Evolutionary conservation across 1,140 invertebrate genomes (phyloP), one percentile per base, ranked within the genome.

Genomic region (Luehdorfia chinensis): DNA sequence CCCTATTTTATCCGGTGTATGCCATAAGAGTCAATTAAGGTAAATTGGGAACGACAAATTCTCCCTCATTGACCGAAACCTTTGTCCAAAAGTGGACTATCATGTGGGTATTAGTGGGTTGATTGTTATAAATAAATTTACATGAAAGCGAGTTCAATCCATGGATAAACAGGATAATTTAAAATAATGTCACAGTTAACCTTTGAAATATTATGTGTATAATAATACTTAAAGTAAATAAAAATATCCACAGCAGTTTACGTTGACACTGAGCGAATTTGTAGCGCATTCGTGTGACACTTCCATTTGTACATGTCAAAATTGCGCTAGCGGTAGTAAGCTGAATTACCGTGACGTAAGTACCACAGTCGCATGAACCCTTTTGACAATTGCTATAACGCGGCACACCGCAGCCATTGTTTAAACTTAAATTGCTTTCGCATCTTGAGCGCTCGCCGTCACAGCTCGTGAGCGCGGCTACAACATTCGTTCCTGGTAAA

Each of bases 341-440:
- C 30, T 15, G 36, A 44, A 45, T 47, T 46, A 6, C 21, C 1
- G 27, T 11, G 16, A 4, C 13, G 4, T 50, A 55, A 50, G 36
- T 36, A 13, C 32, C 28, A 31, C 2, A 25, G 6, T 21, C 25
- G 25, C 23, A 12, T 45, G 41, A 27, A 46, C 32, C 34, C 21
- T 16, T 53, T 39, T 59, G 59, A 66, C 55, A 62, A 51, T 32
- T 47, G 50, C 45, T 28, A 52, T 57, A 50, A 52, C 50, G 27
- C 37, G 52, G 55, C 43, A 49, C 43, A 53, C 46, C 56, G 39
- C 49, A 44, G 47, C 58, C 59, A 75, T 75, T 75, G 68, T 75
- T 69, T 66, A 59, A 71, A 66, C 62, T 71, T 75, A 71, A 75
- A 75, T 69, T 75, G 67, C 62, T 69, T 67, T 65, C 52, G 50